Percentiles rank a stretch among this genome's conserved stretches.
phyloP scores from a whole-genome alignment of 1,140 invertebrate species.

The Diabrotica virgifera region DNA sequence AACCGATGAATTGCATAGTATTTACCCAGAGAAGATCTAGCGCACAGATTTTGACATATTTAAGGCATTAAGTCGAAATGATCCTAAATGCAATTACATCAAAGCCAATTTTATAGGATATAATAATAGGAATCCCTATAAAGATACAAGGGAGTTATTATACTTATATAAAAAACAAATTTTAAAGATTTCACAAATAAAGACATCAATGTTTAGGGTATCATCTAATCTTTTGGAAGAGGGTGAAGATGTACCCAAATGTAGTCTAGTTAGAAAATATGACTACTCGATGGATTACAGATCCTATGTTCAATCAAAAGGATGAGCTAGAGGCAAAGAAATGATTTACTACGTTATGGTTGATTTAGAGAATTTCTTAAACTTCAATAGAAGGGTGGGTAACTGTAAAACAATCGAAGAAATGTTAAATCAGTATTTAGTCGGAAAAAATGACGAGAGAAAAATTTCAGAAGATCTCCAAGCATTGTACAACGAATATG shows the following conservation, averaged over 20 bases:
- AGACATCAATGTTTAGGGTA: constrained; percentile 71
- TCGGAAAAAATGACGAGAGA: background rate
- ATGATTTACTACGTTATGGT: constrained; percentile 61
- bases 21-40: constrained; percentile 78
- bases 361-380: constrained; percentile 7
- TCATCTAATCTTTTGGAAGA: constrained; percentile 74
- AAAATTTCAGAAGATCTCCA: background rate
- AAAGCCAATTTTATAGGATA: constrained; percentile 73
- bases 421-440: background rate
- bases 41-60: constrained; percentile 71
- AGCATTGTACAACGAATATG: too few relatives aligned
- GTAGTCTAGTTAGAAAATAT: constrained; percentile 80
- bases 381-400: too few relatives aligned
- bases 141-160: constrained; percentile 54
- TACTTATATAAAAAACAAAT: constrained; percentile 56
- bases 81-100: constrained; percentile 56
- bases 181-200: constrained; percentile 52
- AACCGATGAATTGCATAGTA: constrained; percentile 61
- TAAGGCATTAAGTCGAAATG: constrained; percentile 52
- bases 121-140: constrained; percentile 52
- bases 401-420: background rate
- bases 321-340: constrained; percentile 57
- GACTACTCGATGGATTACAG: constrained; percentile 65
- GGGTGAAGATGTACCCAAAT: constrained; percentile 78
- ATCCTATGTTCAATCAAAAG: constrained; percentile 76